phyloP scores from a whole-genome alignment of 2,113 vertebrate species.

The Ceyx melanurus region DNA sequence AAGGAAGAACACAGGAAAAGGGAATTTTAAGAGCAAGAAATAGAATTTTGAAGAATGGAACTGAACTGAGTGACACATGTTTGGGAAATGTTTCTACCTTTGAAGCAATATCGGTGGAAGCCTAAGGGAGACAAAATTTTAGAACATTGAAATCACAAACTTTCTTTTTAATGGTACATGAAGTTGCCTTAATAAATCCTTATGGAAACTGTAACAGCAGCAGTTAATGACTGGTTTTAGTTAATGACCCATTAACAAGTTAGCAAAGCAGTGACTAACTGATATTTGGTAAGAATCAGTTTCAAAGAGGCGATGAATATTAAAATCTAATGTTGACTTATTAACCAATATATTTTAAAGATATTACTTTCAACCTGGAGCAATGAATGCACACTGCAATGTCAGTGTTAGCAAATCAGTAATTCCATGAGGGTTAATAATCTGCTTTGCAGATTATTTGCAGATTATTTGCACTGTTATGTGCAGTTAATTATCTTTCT shows the following conservation, averaged over 20 bases:
- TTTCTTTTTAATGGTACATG: slow-evolving; percentile 57
- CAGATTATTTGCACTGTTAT: no score
- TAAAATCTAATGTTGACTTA: slow-evolving; percentile 56
- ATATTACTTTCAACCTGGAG: slow-evolving; percentile 7
- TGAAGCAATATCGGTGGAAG: slow-evolving; percentile 23
- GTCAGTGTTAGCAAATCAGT: slow-evolving; percentile 4
- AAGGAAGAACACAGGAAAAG: background rate
- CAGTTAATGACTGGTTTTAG: slow-evolving; percentile 57
- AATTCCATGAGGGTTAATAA: slow-evolving; percentile 30
- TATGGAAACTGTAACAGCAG: slow-evolving; percentile 27
- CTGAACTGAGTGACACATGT: background rate
- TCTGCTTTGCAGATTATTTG: background rate
- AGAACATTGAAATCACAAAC: background rate
- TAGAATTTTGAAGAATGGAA: background rate
- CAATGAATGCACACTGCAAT: background rate
- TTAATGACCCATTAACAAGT: slow-evolving; percentile 58
- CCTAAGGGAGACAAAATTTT: slow-evolving; percentile 21
- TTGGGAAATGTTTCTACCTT: slow-evolving; percentile 17
- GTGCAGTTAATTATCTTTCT: background rate
- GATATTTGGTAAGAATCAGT: slow-evolving; percentile 35
- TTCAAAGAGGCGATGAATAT: slow-evolving; percentile 55
- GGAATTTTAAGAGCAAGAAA: background rate
- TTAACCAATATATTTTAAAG: slow-evolving; percentile 40
- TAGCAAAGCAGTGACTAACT: slow-evolving; percentile 35
- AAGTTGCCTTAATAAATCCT: slow-evolving; percentile 53